These are phyloP conservation scores for Smutsia gigantea DNA, from an alignment of 2,797 vertebrate genomes.

Conservation along the genomic window DNA sequence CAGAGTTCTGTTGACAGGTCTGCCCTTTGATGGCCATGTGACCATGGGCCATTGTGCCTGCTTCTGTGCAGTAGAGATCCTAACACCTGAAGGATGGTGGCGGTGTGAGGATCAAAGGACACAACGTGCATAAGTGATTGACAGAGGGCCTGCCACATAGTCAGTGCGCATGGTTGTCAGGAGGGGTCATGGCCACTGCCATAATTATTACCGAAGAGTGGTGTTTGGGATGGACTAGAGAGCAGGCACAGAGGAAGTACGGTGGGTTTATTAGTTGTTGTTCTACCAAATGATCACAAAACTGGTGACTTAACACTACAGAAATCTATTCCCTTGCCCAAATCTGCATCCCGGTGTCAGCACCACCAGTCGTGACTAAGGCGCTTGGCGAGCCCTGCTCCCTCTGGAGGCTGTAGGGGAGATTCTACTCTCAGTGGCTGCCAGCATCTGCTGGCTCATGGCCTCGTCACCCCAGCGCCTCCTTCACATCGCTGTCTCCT, in stretches of 20 bases:
- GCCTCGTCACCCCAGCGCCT: accelerated
- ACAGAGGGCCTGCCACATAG: neutral
- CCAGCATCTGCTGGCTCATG: neutral
- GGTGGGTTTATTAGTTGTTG: neutral
- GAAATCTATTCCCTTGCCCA: neutral
- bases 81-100: neutral
- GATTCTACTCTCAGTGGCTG: accelerated
- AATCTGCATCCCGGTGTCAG: neutral
- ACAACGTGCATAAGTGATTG: accelerated
- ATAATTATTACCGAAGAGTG: neutral
- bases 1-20: neutral
- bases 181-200: no score
- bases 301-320: neutral
- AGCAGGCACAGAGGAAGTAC: neutral
- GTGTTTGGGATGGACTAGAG: neutral
- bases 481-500: neutral
- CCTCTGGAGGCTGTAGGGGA: neutral
- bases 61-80: accelerated
- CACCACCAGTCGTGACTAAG: no score
- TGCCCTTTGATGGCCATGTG: neutral
- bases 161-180: no score
- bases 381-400: no score
- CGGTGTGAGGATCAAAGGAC: neutral
- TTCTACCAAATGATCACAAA: neutral
- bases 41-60: no score